Base-by-base conservation (phyloP, 2,113 vertebrate species). In the Nothocercus nigrocapillus region DNA sequence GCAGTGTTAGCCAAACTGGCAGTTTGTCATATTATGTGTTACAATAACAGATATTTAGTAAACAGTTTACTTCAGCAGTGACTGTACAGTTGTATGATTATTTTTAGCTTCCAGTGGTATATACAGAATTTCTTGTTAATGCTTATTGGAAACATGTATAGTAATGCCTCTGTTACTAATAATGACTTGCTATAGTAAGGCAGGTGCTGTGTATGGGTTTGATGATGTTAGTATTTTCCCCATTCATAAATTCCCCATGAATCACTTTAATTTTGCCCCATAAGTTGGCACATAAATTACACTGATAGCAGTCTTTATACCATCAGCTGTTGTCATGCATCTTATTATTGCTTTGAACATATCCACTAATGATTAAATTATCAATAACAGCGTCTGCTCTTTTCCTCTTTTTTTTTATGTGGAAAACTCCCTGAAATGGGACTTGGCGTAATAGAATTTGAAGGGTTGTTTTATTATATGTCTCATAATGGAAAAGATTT, bases 1-100 rank as follows among this genome's bases (percentile, higher is more conserved):
- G 47, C 75, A 84, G 63, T 72, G 70, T 82, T 89, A 95, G 70
- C 81, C 94, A 89, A 97, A 73, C 59, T 96, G 91, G 84, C 89
- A 88, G 78, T 93, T 96, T 95, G 84, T 91, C 63, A 42, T 94
- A 77, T 80, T 80, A 54, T 82, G 24, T 91, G 28, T 77, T 95
- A 67, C 77, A 85, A 85, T 84, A 96, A 94, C 90, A 80, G 91
- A 93, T 96, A 96, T 94, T 93, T 94, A 96, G 83, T 93, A 92
- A 97, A 58, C 86, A 63, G 73, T 95, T 97, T 95, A 97, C 92
- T 87, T 89, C 9, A 54, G 59, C 73, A 38, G 53, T 81, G 88
- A 92, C 72, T 93, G 82, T 88, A 92, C 27, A 95, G 82, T 92
- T 96, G 90, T 93, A 4, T 95, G 76, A 96, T 95, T 94, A 95